Conservation (phyloP, 2,113 vertebrate genomes). For the Hyaena hyaena region DNA sequence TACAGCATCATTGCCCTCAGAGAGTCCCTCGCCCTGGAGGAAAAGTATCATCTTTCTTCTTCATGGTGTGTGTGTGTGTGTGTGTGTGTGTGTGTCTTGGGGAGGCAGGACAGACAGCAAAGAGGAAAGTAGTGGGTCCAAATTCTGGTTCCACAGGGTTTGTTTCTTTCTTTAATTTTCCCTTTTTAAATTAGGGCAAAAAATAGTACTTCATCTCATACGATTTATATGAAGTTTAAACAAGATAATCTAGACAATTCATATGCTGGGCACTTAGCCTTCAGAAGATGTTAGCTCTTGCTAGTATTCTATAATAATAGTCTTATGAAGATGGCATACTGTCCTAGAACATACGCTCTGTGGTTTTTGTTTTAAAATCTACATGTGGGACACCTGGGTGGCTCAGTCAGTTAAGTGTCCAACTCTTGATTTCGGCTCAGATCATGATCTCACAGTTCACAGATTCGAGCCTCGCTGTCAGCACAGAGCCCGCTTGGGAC, state of each 20-base stretch:
- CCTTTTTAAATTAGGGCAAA: neutral
- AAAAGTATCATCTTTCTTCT: neutral
- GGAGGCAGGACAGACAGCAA: neutral
- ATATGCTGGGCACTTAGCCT: neutral
- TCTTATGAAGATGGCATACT: neutral
- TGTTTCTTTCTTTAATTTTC: conserved; percentile 21
- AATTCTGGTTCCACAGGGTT: neutral
- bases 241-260: neutral
- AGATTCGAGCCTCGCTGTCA: neutral
- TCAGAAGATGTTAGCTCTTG: neutral
- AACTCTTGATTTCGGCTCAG: neutral
- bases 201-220: neutral
- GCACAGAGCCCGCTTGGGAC: neutral
- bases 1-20: neutral
- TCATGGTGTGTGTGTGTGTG: neutral
- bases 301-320: neutral
- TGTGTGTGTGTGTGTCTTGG: neutral
- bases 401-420: neutral
- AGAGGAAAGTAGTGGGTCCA: neutral
- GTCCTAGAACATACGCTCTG: neutral
- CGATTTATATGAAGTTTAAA: neutral
- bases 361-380: conserved; percentile 40
- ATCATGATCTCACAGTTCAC: neutral
- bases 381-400: too few relatives aligned
- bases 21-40: neutral